Conservation (phyloP, 2,888 invertebrate species). For the Dryobota labecula region DNA sequence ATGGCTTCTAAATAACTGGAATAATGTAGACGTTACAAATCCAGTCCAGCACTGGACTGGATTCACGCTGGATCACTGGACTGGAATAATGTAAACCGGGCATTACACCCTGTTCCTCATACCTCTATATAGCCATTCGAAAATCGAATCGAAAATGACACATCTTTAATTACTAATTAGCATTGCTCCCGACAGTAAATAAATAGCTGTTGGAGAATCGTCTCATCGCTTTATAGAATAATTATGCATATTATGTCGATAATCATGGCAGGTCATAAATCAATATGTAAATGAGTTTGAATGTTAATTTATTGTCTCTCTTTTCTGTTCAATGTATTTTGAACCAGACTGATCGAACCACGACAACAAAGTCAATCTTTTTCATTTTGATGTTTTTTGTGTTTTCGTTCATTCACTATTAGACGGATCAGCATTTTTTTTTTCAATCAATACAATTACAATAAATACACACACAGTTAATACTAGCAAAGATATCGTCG, state of each 20-base stretch:
- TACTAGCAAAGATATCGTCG: background rate
- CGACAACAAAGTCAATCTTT: background rate
- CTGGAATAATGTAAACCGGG: too few relatives aligned
- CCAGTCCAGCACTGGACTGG: too few relatives aligned
- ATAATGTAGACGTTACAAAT: too few relatives aligned
- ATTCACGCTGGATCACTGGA: too few relatives aligned
- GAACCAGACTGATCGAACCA: background rate
- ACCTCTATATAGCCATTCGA: too few relatives aligned
- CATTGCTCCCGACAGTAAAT: too few relatives aligned
- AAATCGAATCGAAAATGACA: too few relatives aligned
- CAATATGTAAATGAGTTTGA: conserved; percentile 9
- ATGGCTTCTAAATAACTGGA: too few relatives aligned
- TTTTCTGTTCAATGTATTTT: conserved; percentile 6
- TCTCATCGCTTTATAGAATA: too few relatives aligned
- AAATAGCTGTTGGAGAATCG: too few relatives aligned
- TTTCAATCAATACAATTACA: background rate
- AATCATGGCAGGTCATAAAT: conserved; percentile 17
- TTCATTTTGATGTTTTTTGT: background rate
- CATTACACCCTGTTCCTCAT: too few relatives aligned
- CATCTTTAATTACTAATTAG: too few relatives aligned
- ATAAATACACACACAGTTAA: background rate
- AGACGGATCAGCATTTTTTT: background rate
- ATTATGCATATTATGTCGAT: conserved; percentile 7
- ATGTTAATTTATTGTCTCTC: conserved; percentile 3
- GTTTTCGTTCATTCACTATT: background rate